Base-by-base conservation (phyloP, 2,113 vertebrate species). In the Gasterosteus aculeatus region DNA sequence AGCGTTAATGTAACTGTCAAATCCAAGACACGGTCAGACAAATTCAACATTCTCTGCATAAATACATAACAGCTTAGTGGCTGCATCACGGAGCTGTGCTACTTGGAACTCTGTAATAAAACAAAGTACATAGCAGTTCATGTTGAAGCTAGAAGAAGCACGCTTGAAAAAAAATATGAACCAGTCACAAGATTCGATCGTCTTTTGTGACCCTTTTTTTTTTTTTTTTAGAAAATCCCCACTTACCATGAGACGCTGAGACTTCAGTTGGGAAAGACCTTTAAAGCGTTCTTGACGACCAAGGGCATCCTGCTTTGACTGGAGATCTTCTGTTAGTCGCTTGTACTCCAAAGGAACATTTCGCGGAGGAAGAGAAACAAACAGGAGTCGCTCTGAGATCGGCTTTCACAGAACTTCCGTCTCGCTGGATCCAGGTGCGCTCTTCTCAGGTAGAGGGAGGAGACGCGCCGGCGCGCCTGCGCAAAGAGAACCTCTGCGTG, bases 341-440 rank as follows among this genome's bases (percentile, higher is more conserved):
- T 39, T 18, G 3, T n/a, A 58, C 22, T 69, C 73, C 68, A 53
- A 60, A 47, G 15, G 22, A 61, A 72, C 38, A 73, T 59, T 26
- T 31, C 39, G 29, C 3, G 38, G 18, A 70, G 33, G 66, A 8
- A 41, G 35, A 70, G 6, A 41, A 41, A 56, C 57, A 31, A 53
- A 38, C 72, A 72, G 77, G 53, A 41, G 57, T 72, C 44, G 22
- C 42, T 62, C 57, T 4, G 33, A 46, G 5, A 33, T 56, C 60
- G 61, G 71, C 68, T 69, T 77, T 58, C 53, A 47, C 65, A 18
- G 65, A 83, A 93, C 94, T 95, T 95, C 95, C 94, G 93, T 93
- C 75, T 88, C 38, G 93, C 81, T 93, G 89, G 93, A 91, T 91
- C 95, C 96, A 97, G 96, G 97, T 97, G 95, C 80, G 95, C 88